Percentiles rank a stretch among this genome's conserved stretches.
Conservation (phyloP, 2,888 invertebrate species). For the Aphidius colemani region DNA sequence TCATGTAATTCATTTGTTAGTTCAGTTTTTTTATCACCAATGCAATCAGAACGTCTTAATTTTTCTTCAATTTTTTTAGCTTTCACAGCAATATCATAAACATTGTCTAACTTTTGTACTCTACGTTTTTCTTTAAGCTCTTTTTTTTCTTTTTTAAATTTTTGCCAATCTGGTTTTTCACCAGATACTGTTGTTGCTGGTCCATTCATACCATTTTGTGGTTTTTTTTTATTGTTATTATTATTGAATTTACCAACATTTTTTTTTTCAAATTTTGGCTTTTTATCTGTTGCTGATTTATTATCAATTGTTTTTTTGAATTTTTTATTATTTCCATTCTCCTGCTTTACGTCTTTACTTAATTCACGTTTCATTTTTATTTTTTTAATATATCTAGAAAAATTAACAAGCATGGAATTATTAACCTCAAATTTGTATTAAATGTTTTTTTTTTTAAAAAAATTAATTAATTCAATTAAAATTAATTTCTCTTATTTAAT, state of each 20-base stretch:
- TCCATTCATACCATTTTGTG: not conserved
- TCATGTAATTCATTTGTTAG: slow-evolving; percentile 67
- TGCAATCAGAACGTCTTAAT: slow-evolving; percentile 63
- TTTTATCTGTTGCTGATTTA: no score
- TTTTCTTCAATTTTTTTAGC: slow-evolving; percentile 69
- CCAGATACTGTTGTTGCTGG: slow-evolving; percentile 11
- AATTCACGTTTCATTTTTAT: not conserved
- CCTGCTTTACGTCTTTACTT: not conserved
- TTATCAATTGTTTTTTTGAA: not conserved
- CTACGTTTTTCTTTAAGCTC: slow-evolving; percentile 71
- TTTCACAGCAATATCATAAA: slow-evolving; percentile 63
- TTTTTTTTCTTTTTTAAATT: slow-evolving; percentile 77
- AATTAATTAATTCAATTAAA: not conserved
- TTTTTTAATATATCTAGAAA: not conserved
- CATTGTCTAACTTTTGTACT: slow-evolving; percentile 62
- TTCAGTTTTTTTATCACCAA: slow-evolving; percentile 64
- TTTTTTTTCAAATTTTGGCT: slow-evolving; percentile 17
- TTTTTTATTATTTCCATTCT: slow-evolving; percentile 16
- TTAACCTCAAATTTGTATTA: not conserved
- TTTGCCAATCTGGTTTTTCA: slow-evolving; percentile 72
- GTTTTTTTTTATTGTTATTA: not conserved
- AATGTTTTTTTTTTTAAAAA: not conserved
- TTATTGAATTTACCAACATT: slow-evolving; percentile 7
- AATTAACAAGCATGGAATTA: not conserved
- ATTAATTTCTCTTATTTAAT: not conserved